Evolutionary conservation across 2,888 invertebrate species (phyloP), one percentile per base, ranked within the genome.

Genomic region (Callyntrura guangdongensis): DNA sequence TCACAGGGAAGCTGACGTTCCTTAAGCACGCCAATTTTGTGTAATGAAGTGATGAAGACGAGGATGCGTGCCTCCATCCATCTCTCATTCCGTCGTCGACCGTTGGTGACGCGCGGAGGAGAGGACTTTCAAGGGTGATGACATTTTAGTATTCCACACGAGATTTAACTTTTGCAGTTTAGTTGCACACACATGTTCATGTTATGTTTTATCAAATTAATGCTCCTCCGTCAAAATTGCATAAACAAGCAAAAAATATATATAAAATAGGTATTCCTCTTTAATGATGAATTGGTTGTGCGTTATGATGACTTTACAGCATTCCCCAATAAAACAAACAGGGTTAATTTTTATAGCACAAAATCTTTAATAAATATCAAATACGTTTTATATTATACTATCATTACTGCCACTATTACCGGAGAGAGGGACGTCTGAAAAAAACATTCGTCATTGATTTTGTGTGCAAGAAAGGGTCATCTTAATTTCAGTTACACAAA

Each of bases 91-190:
- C 56, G 25, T 77, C 20, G 22, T 12, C 17, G 11, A n/a, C n/a
- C 36, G 14, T 61, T 59, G n/a, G 61, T 20, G 45, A 61, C 45
- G 47, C 45, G 36, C 47, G 17, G 72, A 72, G 47, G 45, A 72
- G 45, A 47, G 72, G 22, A 22, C 74, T 86, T 77, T 91, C 91
- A 91, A 91, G 91, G 91, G 91, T 91, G 91, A 89, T 91, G 91
- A 91, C 91, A 91, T 87, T 91, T 90, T 90, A 90, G 90, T 81
- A 90, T 91, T 91, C 90, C 53, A 25, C 79, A 56, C 25, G 56
- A 53, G 53, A 79, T 79, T 53, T 53, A 53, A 22, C 9, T 72
- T 69, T 72, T 72, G 72, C 72, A 72, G 17, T 36, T 36, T 36
- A 36, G 17, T 47, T 47, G 47, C 72, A 69, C 17, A 45, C 67